Percentiles rank a stretch among this genome's conserved stretches.
Conservation (phyloP, 2,888 invertebrate genomes). For the Limnephilus lunatus region DNA sequence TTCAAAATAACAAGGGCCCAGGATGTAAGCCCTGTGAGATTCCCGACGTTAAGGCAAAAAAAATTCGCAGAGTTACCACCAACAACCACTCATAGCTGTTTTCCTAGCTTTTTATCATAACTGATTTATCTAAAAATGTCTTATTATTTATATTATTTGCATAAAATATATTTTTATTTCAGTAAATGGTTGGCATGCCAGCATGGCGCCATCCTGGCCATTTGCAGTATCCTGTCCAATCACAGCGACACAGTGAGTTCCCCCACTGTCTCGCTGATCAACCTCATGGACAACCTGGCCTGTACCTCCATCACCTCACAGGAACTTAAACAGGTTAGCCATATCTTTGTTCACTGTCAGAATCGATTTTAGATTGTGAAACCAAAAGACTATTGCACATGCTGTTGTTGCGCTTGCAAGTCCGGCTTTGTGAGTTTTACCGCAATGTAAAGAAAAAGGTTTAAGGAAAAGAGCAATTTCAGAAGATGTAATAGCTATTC, state of each 20-base stretch:
- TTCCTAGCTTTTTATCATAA: no score
- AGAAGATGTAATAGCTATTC: no score
- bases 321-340: constrained; percentile 78
- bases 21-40: not conserved
- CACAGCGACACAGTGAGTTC: constrained; percentile 71
- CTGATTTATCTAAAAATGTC: no score
- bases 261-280: constrained; percentile 76
- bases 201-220: constrained; percentile 74
- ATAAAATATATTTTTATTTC: constrained; percentile 65
- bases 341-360: no score
- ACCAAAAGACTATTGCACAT: no score
- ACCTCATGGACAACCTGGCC: constrained; percentile 77
- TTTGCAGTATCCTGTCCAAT: constrained; percentile 73
- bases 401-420: no score
- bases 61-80: not conserved
- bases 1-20: not conserved
- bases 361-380: constrained; percentile 57
- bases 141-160: not conserved
- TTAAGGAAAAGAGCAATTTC: no score
- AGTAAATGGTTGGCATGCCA: constrained; percentile 78
- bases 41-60: not conserved
- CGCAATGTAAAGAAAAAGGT: no score
- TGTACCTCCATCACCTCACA: constrained; percentile 77
- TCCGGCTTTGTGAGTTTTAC: no score
- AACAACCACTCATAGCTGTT: not conserved